Base-by-base conservation (phyloP, 2,888 invertebrate species). In the Clostera curtula region DNA sequence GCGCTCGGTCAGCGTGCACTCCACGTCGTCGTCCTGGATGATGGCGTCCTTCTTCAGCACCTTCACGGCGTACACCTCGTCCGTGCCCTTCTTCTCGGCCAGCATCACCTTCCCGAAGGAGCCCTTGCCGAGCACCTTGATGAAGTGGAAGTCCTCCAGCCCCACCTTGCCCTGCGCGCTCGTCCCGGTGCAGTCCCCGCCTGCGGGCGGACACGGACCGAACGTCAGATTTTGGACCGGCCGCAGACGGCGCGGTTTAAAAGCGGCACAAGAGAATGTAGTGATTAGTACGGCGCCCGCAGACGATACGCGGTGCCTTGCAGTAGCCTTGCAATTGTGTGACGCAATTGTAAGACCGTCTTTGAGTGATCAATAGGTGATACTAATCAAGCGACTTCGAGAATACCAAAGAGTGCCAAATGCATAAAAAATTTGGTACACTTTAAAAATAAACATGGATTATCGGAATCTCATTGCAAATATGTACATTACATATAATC, bases 51-150 rank as follows among this genome's bases (percentile, higher is more conserved):
- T 99, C 86, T 97, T 97, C 61, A 98, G 86, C 49, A 97, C 92
- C 71, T 93, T 93, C 34, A 93, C 90, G 6, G 93, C 93, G 67
- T 92, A 93, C 47, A 94, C 92, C 85, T 98, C 97, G 33, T 97
- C 97, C 9, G 93, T 90, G 44, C 92, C 93, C 74, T 93, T 95
- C 69, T 91, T 91, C 80, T 98, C 98, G 0, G 98, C 98, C 36
- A 98, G 83, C 96, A 98, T 97, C 26, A 98, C 98, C 88, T 98
- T 99, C 33, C 98, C 98, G 79, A 99, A 99, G 65, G 97, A 97
- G 27, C 98, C 98, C 84, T 99, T 99, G 40, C 98, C 98, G 39
- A 99, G 88, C 50, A 99, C 98, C 87, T 99, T 99, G 67, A 98
- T 95, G 80, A 99, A 98, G 68, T 90, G 90, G 82, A 98, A 99